Evolutionary conservation across 2,113 vertebrate genomes (phyloP).

Genomic region (Electrona antarctica): DNA sequence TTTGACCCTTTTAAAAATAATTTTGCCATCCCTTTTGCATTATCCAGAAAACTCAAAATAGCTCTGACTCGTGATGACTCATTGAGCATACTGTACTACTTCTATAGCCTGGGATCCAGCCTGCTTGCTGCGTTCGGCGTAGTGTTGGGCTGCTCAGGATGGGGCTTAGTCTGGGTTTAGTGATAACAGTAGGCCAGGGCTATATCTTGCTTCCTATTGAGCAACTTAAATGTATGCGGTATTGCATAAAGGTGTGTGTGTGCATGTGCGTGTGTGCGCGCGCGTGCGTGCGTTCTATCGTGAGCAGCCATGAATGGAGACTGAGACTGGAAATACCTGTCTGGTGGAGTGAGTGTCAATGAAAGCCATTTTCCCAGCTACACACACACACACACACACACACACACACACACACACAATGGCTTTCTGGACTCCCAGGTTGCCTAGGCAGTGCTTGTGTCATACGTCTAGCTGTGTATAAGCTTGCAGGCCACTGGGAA

Average conservation of each 20-base stretch:
- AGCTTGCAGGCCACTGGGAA: neutral
- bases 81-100: too few relatives aligned
- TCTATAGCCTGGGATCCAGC: too few relatives aligned
- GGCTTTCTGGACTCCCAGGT: conserved; percentile 5
- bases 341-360: conserved; percentile 42
- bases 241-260: neutral
- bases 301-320: conserved; percentile 25
- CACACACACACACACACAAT: conserved; percentile 1
- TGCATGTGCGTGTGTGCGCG: neutral
- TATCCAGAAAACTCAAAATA: too few relatives aligned
- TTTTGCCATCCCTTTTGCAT: too few relatives aligned
- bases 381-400: neutral
- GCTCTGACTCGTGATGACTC: too few relatives aligned
- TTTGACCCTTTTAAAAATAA: too few relatives aligned
- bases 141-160: neutral
- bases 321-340: conserved; percentile 78
- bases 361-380: conserved; percentile 15
- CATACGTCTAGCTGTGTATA: conserved; percentile 1
- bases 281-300: neutral
- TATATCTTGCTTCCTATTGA: neutral
- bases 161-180: neutral
- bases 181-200: neutral
- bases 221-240: neutral
- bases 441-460: neutral
- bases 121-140: too few relatives aligned